Base-by-base conservation (phyloP, 53 echinoderm and acorn worm genomes). In the Paracentrotus lividus region DNA sequence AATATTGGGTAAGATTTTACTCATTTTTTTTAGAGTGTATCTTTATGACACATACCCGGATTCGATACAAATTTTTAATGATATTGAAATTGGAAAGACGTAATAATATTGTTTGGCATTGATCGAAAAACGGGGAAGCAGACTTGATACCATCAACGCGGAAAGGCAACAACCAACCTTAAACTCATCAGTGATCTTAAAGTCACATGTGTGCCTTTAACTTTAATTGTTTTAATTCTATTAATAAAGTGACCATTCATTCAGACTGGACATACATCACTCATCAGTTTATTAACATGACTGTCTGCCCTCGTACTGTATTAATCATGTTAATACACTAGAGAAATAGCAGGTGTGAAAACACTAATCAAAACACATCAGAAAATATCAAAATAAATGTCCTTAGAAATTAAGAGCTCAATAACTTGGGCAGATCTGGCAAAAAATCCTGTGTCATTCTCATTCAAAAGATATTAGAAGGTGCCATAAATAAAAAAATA, bases 291-390 rank as follows among this genome's bases (percentile, higher is more conserved):
- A 23, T 89, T 89, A 89, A 64, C 66, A 64, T 60, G 38, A 61
- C 89, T 58, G 89, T 89, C 89, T 89, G 89, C 59, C 89, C 89
- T 89, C 47, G 89, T 21, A 8, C 54, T 54, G 26, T 89, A 89
- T 89, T 89, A 89, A 89, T 89, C n/a, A n/a, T n/a, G n/a, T n/a
- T n/a, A n/a, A n/a, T 59, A 45, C 43, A 55, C 42, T 64, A 23
- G 38, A 21, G 43, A 85, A 52, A 49, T 49, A 85, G 89, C 89
- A 89, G 89, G 89, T 89, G 89, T 58, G 64, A 61, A 44, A 64
- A 89, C 20, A 24, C 65, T 89, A 55, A 89, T 89, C 64, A 32
- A 64, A 42, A 56, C 56, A 86, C 56, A 54, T 16, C 86, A 43
- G n/a, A 56, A 86, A 55, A 56, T 55, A 55, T 53, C 53, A 2